Conservation (phyloP, 2,888 invertebrate genomes). For the Tineola bisselliella region DNA sequence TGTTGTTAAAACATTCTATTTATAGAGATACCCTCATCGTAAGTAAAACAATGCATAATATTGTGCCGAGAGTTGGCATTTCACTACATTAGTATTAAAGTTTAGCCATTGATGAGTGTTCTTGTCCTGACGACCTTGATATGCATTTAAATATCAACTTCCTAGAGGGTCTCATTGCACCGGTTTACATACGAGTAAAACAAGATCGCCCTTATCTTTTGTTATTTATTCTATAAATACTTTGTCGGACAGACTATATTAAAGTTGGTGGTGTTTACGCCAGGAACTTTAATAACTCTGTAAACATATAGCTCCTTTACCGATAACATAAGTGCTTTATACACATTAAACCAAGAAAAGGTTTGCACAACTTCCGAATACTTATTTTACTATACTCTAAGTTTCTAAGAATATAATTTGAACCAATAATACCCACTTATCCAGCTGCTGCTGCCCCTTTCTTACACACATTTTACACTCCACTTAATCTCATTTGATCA, state of each 20-base stretch:
- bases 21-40: neutral
- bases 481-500: conserved; percentile 31
- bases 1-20: no score
- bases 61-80: neutral
- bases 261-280: conserved; percentile 65
- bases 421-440: conserved; percentile 18
- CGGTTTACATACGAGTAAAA: conserved; percentile 37
- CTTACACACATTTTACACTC: conserved; percentile 19
- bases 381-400: conserved; percentile 22
- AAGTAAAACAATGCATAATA: neutral
- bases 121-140: conserved; percentile 39
- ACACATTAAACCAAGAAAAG: conserved; percentile 39
- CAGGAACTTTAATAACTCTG: conserved; percentile 24
- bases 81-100: neutral
- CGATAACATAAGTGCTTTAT: conserved; percentile 34
- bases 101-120: neutral
- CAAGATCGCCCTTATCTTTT: conserved; percentile 46
- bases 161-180: conserved; percentile 39
- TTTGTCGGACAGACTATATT: conserved; percentile 42
- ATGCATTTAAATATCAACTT: conserved; percentile 46
- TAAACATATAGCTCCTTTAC: conserved; percentile 36
- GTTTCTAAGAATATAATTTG: conserved; percentile 17
- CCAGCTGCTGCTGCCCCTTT: conserved; percentile 16
- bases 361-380: conserved; percentile 19
- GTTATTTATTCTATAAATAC: conserved; percentile 45